These are phyloP conservation scores for Harpagus bidentatus DNA, from an alignment of 2,113 vertebrate genomes.

Conservation along the genomic window DNA sequence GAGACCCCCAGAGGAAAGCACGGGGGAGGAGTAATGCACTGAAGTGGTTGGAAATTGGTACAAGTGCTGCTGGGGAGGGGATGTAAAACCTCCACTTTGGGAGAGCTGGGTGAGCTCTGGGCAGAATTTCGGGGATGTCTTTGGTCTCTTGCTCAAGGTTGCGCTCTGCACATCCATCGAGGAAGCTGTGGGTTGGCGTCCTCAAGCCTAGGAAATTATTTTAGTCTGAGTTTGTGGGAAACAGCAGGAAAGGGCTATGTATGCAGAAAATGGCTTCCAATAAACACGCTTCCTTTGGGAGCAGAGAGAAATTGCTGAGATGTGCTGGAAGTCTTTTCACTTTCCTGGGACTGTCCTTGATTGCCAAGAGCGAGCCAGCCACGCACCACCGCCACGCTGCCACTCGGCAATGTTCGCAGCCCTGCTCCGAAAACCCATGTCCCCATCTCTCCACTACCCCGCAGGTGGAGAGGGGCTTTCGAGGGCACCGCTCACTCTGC, in stretches of 20 bases:
- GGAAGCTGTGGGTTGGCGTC: neutral
- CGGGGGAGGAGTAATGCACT: neutral
- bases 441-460: neutral
- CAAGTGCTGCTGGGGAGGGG: neutral
- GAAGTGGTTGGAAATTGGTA: neutral
- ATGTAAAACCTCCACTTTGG: neutral
- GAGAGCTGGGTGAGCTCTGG: neutral
- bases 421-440: neutral
- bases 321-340: slow-evolving; percentile 3
- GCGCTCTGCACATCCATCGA: neutral
- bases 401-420: accelerated
- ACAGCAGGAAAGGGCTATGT: slow-evolving; percentile 23
- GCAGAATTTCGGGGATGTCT: neutral
- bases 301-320: neutral
- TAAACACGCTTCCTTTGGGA: neutral
- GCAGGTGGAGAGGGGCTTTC: neutral
- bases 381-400: accelerated
- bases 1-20: neutral
- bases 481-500: accelerated
- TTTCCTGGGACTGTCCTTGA: neutral
- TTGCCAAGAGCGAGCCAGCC: neutral
- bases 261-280: slow-evolving; percentile 47
- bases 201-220: slow-evolving; percentile 1
- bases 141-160: neutral
- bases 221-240: slow-evolving; percentile 15